Conservation (phyloP, 1,140 invertebrate genomes). For the Lepidurus couesii region DNA sequence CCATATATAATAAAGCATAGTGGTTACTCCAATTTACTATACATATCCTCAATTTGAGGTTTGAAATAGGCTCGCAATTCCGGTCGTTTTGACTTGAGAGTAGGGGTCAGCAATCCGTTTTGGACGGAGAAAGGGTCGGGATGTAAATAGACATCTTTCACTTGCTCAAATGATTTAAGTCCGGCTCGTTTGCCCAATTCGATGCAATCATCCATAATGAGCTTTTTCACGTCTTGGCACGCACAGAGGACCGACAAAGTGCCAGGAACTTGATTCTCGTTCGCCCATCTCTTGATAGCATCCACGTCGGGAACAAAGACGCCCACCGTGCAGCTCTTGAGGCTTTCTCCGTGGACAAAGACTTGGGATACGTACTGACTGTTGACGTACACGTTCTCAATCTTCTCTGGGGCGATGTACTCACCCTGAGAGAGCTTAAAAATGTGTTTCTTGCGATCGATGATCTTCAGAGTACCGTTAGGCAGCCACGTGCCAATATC, state of each 20-base stretch:
- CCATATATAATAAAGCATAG: not conserved
- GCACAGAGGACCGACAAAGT: constrained; percentile 82
- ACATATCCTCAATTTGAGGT: constrained; percentile 85
- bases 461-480: constrained; percentile 89
- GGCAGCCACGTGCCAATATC: constrained; percentile 87
- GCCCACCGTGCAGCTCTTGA: constrained; percentile 91
- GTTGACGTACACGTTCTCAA: constrained; percentile 92
- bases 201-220: constrained; percentile 84
- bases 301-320: constrained; percentile 93
- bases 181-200: constrained; percentile 79
- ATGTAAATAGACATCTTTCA: constrained; percentile 90
- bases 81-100: constrained; percentile 88
- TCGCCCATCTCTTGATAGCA: constrained; percentile 80
- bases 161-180: constrained; percentile 94
- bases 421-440: constrained; percentile 97
- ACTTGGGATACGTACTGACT: constrained; percentile 91
- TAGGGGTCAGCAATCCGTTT: constrained; percentile 93
- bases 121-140: constrained; percentile 92
- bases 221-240: constrained; percentile 77
- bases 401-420: constrained; percentile 98
- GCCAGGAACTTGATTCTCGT: constrained; percentile 75
- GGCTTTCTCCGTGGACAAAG: constrained; percentile 93
- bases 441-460: constrained; percentile 93
- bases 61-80: constrained; percentile 85
- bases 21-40: constrained; percentile 52